A percentile compares a stretch with the other conserved stretches of the same genome.
Conservation (phyloP, 1,140 invertebrate genomes). For the Rhyzopertha dominica region DNA sequence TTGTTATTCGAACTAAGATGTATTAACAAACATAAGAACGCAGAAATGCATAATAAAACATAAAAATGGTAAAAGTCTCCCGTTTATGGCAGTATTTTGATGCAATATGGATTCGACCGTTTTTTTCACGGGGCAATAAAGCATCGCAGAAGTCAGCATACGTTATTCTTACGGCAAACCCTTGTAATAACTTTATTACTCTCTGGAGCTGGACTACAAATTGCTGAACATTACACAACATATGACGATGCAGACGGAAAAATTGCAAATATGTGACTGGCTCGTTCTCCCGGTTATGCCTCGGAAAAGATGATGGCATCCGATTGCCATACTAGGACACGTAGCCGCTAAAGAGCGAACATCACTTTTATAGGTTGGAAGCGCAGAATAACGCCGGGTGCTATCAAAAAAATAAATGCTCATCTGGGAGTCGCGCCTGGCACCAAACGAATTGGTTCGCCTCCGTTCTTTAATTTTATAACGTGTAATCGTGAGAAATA, state of each 20-base stretch:
- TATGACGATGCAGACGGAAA: slow-evolving; percentile 32
- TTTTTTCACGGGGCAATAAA: slow-evolving; percentile 2
- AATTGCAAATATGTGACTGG: slow-evolving; percentile 34
- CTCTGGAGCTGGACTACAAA: slow-evolving; percentile 30
- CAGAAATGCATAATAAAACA: too few species aligned
- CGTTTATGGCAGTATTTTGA: too few species aligned
- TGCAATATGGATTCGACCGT: too few species aligned
- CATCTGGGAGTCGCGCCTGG: too few species aligned
- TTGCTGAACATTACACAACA: slow-evolving; percentile 31
- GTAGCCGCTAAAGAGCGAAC: slow-evolving; percentile 20
- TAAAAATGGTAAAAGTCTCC: too few species aligned
- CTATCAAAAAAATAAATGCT: background rate
- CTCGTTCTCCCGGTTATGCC: slow-evolving; percentile 19
- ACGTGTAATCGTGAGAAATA: too few species aligned
- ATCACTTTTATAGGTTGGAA: slow-evolving; percentile 23
- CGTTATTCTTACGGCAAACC: slow-evolving; percentile 19
- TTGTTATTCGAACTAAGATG: too few species aligned
- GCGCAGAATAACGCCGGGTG: background rate
- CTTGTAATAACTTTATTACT: slow-evolving; percentile 34
- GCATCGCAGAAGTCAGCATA: slow-evolving; percentile 12
- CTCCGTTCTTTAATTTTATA: too few species aligned
- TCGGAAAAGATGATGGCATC: slow-evolving; percentile 25
- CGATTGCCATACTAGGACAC: slow-evolving; percentile 21
- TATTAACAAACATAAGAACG: too few species aligned
- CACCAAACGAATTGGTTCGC: too few species aligned